These are phyloP conservation scores for Nyctereutes procyonoides DNA, from an alignment of 2,113 vertebrate genomes.

Conservation along the genomic window DNA sequence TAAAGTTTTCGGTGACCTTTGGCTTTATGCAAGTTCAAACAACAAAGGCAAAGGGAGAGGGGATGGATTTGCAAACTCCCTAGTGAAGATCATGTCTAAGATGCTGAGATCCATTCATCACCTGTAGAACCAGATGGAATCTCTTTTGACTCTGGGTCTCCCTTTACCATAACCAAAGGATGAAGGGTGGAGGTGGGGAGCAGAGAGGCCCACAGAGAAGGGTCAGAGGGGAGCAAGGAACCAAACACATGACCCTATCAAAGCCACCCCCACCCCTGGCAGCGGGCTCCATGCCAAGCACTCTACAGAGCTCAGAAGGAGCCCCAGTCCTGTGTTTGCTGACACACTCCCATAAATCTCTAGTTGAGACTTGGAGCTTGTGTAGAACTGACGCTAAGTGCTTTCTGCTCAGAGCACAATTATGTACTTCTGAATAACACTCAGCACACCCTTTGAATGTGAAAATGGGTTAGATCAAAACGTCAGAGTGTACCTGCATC, in stretches of 20 bases:
- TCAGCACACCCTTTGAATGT: neutral
- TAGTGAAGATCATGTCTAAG: neutral
- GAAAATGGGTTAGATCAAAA: neutral
- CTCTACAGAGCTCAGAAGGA: neutral
- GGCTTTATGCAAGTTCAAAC: neutral
- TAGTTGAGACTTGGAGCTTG: accelerated
- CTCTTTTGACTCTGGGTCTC: neutral
- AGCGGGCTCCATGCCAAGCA: accelerated
- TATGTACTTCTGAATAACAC: neutral
- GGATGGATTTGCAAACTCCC: neutral
- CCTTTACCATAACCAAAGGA: accelerated
- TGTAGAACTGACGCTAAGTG: neutral
- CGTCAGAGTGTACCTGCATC: accelerated
- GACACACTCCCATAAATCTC: neutral
- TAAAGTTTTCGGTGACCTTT: neutral
- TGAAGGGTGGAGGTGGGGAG: accelerated
- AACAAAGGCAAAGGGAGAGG: neutral
- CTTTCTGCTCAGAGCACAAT: neutral
- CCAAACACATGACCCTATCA: neutral
- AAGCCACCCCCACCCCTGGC: too few species aligned
- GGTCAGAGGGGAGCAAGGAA: too few species aligned
- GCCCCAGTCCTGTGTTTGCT: accelerated
- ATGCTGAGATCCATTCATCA: neutral
- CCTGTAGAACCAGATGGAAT: accelerated
- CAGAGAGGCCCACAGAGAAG: neutral